phyloP scores from a whole-genome alignment of 2,113 vertebrate genomes.

The Otocyon megalotis region DNA sequence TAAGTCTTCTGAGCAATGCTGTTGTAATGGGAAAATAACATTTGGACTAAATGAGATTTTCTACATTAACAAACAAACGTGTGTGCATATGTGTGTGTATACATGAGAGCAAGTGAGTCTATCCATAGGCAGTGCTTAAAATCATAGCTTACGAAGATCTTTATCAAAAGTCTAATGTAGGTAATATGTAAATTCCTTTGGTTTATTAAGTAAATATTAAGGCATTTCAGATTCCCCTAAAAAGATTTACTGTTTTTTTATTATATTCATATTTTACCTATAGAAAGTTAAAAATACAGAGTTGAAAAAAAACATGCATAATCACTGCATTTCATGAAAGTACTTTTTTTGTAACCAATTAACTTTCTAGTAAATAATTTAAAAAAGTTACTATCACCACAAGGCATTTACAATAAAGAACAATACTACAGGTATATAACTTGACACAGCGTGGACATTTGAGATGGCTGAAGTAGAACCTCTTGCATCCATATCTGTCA shows the following conservation, averaged over 20 bases:
- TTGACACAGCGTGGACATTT: slow-evolving; percentile 76
- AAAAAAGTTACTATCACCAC: slow-evolving; percentile 76
- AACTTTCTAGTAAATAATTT: slow-evolving; percentile 66
- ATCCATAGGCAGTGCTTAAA: slow-evolving; percentile 35
- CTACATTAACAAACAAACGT: background rate
- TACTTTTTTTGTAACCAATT: slow-evolving; percentile 80
- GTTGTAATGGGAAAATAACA: background rate
- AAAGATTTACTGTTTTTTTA: slow-evolving; percentile 84
- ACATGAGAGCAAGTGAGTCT: background rate
- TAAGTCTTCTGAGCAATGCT: background rate
- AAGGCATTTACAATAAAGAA: slow-evolving; percentile 82
- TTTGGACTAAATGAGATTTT: slow-evolving; percentile 13
- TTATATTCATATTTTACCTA: slow-evolving; percentile 80
- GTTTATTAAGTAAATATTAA: slow-evolving; percentile 90
- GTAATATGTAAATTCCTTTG: slow-evolving; percentile 88
- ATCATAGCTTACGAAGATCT: slow-evolving; percentile 44
- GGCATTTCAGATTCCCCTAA: slow-evolving; percentile 87
- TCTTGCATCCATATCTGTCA: slow-evolving; percentile 94
- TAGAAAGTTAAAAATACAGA: slow-evolving; percentile 88
- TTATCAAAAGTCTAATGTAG: slow-evolving; percentile 68
- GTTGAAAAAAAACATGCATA: slow-evolving; percentile 86
- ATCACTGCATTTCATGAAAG: slow-evolving; percentile 83
- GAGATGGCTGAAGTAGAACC: slow-evolving; percentile 88
- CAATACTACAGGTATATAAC: slow-evolving; percentile 85
- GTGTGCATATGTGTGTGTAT: background rate